Evolutionary conservation across 1,140 invertebrate genomes (phyloP).

Genomic region (Meteorus sp.): DNA sequence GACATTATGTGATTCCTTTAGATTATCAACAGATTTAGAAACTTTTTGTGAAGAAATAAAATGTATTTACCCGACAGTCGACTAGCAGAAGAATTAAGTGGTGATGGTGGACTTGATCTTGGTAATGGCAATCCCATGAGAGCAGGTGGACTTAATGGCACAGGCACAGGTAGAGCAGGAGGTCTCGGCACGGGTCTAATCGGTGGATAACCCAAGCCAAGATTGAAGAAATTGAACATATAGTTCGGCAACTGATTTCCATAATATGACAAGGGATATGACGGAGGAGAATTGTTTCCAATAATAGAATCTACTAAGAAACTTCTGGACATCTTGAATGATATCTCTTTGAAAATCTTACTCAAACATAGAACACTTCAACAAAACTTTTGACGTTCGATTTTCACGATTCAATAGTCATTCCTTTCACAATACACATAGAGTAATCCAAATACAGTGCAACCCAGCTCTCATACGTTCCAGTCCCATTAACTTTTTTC

Average conservation of each 20-base stretch:
- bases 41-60: too few species aligned
- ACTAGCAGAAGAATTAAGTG: conserved; percentile 41
- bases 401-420: conserved; percentile 4
- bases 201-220: conserved; percentile 50
- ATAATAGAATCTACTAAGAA: conserved; percentile 77
- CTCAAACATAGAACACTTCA: not conserved
- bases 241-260: conserved; percentile 50
- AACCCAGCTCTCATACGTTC: too few species aligned
- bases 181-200: conserved; percentile 49
- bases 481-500: too few species aligned
- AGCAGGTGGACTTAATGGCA: conserved; percentile 38
- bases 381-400: not conserved
- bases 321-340: conserved; percentile 68
- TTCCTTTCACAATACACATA: conserved; percentile 6
- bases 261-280: conserved; percentile 51
- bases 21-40: too few species aligned
- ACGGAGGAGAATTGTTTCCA: conserved; percentile 59
- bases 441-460: conserved; percentile 14
- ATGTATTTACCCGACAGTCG: conserved; percentile 44
- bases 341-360: not conserved
- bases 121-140: conserved; percentile 33
- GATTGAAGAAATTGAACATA: conserved; percentile 55
- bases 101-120: conserved; percentile 50
- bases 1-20: too few species aligned
- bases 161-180: conserved; percentile 36